Evolutionary conservation across 2,797 vertebrate genomes (phyloP), one percentile per base, ranked within the genome.

Genomic region (Sebastes cheni): DNA sequence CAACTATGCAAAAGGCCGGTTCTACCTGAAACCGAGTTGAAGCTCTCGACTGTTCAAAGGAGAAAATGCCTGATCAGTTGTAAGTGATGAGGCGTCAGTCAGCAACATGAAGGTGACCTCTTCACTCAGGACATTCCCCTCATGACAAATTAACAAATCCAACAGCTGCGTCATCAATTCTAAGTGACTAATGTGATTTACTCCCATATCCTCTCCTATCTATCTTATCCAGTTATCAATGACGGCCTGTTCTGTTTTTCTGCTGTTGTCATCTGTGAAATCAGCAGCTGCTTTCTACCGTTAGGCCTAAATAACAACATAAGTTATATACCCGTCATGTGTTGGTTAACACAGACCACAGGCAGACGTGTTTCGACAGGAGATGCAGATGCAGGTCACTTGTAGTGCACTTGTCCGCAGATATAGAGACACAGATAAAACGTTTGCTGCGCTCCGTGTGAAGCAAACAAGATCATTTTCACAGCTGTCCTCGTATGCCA

Each of bases 401-500:
- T 27, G 5, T 5, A 32, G 68, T 70, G 32, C 29, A 61, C 4
- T 27, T 61, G 72, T 71, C 70, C 68, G 62, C 79, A 46, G 36
- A 39, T 39, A 39, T 34, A 34, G 4, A 29, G 32, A 65, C 34
- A 65, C 30, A 77, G 8, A 77, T 46, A n/a, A 52, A 18, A 79
- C 52, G 69, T 78, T 67, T 64, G 55, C 29, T 55, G 5, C 3
- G 25, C 36, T 58, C 50, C 39, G 61, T 25, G 68, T 42, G 59
- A 71, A 70, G 73, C 62, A 74, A 82, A 84, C 30, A 69, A 54
- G n/a, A 30, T 61, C 65, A 82, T 88, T 90, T 88, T 89, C 71
- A 84, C 93, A 93, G 93, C 93, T 94, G 93, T 80, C 20, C 23
- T 68, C 20, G 10, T 80, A 12, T 82, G 62, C 80, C 67, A 78